Conservation (phyloP, 2,797 vertebrate species). For the Scomberomorus guttatus region DNA sequence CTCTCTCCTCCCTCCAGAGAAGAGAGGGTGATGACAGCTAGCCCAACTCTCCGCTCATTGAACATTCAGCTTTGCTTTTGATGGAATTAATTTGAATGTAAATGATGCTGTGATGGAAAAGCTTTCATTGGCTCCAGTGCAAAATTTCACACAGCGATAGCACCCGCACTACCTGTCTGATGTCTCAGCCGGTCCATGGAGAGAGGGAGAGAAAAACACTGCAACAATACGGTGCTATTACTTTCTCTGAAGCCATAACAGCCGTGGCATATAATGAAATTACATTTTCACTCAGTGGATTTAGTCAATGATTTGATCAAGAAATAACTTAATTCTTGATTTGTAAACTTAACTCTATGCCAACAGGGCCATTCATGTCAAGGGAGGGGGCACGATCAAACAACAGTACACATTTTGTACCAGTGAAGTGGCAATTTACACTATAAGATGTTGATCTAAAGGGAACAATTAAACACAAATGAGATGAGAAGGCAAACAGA, state of each 20-base stretch:
- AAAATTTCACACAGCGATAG: slow-evolving; percentile 39
- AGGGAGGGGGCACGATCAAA: background rate
- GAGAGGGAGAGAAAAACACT: slow-evolving; percentile 28
- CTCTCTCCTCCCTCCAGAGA: slow-evolving; percentile 34
- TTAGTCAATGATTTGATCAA: slow-evolving; percentile 65
- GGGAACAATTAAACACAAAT: background rate
- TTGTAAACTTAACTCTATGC: slow-evolving; percentile 44
- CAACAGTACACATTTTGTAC: background rate
- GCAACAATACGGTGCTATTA: slow-evolving; percentile 41
- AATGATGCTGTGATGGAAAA: slow-evolving; percentile 75
- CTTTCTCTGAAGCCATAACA: slow-evolving; percentile 51
- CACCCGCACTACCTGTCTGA: slow-evolving; percentile 33
- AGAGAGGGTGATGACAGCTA: slow-evolving; percentile 56
- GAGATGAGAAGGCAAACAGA: background rate
- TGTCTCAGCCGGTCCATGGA: slow-evolving; percentile 39
- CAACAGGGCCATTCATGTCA: slow-evolving; percentile 29
- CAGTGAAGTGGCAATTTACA: slow-evolving; percentile 17
- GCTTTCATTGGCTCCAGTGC: slow-evolving; percentile 57
- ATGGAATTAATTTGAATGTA: slow-evolving; percentile 84
- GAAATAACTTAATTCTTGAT: slow-evolving; percentile 62
- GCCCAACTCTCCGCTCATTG: slow-evolving; percentile 65
- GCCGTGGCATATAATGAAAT: slow-evolving; percentile 60
- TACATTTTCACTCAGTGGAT: slow-evolving; percentile 52
- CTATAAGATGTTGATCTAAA: background rate
- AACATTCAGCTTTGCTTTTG: slow-evolving; percentile 78